Conservation (phyloP, 2,797 vertebrate genomes). For the Heliangelus exortis region DNA sequence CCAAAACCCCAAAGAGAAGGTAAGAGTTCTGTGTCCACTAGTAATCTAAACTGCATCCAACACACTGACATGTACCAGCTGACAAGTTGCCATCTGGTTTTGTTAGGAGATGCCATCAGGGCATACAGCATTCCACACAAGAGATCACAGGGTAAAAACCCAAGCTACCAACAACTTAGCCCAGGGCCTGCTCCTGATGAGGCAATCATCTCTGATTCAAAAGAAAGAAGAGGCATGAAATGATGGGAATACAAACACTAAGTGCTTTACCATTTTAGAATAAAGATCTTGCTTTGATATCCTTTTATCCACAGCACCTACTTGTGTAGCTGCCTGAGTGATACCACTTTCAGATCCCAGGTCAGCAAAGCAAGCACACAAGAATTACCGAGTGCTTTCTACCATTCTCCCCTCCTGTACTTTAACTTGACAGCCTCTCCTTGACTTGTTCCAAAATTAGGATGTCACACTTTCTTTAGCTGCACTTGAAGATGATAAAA, state of each 20-base stretch:
- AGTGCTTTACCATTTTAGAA: not conserved
- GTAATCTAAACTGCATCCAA: not conserved
- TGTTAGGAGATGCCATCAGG: not conserved
- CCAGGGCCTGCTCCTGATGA: not conserved
- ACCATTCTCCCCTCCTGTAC: not conserved
- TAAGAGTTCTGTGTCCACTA: not conserved
- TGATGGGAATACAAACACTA: not conserved
- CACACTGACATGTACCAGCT: not conserved
- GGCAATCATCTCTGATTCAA: not conserved
- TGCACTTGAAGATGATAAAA: not conserved
- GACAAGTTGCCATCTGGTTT: not conserved
- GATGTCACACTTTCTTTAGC: not conserved
- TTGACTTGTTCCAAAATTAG: conserved; percentile 21
- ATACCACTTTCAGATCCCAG: not conserved
- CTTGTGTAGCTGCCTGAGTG: not conserved
- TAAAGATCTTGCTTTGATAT: not conserved
- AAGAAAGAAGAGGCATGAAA: not conserved
- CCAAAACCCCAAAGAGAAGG: not conserved
- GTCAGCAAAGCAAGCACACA: not conserved
- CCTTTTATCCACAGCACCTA: not conserved
- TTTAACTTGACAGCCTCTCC: not conserved
- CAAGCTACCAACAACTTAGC: not conserved
- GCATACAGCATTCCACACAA: not conserved
- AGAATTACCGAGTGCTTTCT: not conserved
- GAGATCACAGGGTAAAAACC: not conserved